A percentile compares a stretch with the other conserved stretches of the same genome.
Conservation (phyloP, 2,797 vertebrate species). For the Cetoscarus ocellatus region DNA sequence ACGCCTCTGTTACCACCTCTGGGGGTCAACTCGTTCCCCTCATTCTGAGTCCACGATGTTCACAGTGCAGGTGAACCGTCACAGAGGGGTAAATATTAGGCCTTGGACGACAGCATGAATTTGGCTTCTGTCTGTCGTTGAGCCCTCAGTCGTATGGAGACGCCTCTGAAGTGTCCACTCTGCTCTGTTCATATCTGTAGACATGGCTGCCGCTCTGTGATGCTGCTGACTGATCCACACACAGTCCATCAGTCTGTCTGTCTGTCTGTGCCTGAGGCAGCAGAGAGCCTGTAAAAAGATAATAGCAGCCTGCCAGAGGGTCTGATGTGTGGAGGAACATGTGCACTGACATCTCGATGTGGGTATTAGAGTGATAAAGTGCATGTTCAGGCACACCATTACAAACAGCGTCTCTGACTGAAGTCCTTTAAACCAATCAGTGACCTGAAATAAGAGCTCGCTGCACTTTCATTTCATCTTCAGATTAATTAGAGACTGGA, state of each 20-base stretch:
- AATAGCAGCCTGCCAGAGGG: slow-evolving; percentile 61
- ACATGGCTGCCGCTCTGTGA: slow-evolving; percentile 70
- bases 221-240: slow-evolving; percentile 53
- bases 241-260: slow-evolving; percentile 12
- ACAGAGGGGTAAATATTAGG: no score
- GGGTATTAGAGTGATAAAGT: slow-evolving; percentile 36
- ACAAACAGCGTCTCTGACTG: background rate
- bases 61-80: no score
- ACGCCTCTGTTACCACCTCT: no score
- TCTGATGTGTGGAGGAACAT: slow-evolving; percentile 47
- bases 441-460: background rate
- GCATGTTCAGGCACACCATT: slow-evolving; percentile 11
- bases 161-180: slow-evolving; percentile 70
- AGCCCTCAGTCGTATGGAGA: slow-evolving; percentile 57
- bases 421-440: background rate
- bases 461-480: background rate
- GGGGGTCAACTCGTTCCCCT: no score
- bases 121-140: slow-evolving; percentile 43
- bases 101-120: slow-evolving; percentile 5
- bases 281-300: slow-evolving; percentile 67
- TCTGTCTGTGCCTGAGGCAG: slow-evolving; percentile 48
- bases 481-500: no score
- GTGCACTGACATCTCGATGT: slow-evolving; percentile 33
- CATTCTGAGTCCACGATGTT: no score
- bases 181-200: slow-evolving; percentile 66